A percentile compares a stretch with the other conserved stretches of the same genome.
Conservation (phyloP, 1,140 invertebrate species). For the Drosophila murphyi region DNA sequence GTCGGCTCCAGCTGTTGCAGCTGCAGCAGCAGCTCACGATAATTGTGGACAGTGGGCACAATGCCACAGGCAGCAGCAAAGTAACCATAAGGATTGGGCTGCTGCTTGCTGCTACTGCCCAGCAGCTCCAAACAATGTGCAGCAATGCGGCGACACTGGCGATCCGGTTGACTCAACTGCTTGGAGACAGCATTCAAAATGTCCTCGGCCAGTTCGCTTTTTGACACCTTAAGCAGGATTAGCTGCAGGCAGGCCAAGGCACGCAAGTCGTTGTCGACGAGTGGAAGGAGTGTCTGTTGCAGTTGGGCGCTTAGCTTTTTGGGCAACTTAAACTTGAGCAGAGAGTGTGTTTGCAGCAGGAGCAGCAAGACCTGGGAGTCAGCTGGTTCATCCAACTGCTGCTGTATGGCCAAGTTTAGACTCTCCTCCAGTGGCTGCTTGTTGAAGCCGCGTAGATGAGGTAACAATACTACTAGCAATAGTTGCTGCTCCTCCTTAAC, state of each 20-base stretch:
- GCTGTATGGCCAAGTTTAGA: conserved; percentile 37
- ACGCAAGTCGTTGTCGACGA: conserved; percentile 31
- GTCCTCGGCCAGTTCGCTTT: conserved; percentile 20
- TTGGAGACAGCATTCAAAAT: conserved; percentile 19
- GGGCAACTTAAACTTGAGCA: conserved; percentile 59
- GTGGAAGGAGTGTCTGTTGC: conserved; percentile 15
- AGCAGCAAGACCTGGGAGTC: conserved; percentile 37
- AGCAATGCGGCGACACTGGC: conserved; percentile 55
- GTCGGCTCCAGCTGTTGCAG: conserved; percentile 90
- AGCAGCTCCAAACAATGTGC: conserved; percentile 67
- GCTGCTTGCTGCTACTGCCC: conserved; percentile 1
- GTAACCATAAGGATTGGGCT: conserved; percentile 86
- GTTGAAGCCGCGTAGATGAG: conserved; percentile 63
- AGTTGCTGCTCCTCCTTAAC: conserved; percentile 44
- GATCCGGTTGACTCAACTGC: conserved; percentile 47
- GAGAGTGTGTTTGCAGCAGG: conserved; percentile 58
- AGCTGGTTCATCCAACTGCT: conserved; percentile 11
- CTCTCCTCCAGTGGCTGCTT: conserved; percentile 46
- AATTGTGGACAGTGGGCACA: conserved; percentile 89
- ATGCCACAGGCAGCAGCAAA: conserved; percentile 90
- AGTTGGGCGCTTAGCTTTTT: conserved; percentile 16
- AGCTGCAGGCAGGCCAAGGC: conserved; percentile 62
- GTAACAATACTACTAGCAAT: conserved; percentile 55
- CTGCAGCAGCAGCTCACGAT: conserved; percentile 90
- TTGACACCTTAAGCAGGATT: conserved; percentile 22